Conservation (phyloP, 2,888 invertebrate species). For the Dysmachus trigonus region DNA sequence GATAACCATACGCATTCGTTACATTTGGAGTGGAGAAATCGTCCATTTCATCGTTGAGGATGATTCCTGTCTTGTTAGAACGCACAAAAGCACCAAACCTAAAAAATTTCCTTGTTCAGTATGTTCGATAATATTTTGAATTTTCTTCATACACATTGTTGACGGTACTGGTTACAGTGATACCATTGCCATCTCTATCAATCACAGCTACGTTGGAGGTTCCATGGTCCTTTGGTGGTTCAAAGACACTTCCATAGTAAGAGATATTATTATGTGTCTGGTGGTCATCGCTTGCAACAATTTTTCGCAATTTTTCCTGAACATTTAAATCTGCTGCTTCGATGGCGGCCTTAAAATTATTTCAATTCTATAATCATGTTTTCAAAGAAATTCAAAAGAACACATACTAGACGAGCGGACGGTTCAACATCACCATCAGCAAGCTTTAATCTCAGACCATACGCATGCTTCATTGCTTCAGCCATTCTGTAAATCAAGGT, state of each 20-base stretch:
- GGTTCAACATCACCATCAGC: slow-evolving; percentile 68
- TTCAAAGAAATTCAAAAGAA: not conserved
- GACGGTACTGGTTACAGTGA: slow-evolving; percentile 90
- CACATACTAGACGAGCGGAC: slow-evolving; percentile 54
- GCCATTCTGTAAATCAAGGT: slow-evolving; percentile 73
- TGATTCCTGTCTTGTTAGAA: slow-evolving; percentile 82
- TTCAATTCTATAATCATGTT: not conserved
- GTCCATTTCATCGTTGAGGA: slow-evolving; percentile 96
- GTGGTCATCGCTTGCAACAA: slow-evolving; percentile 62
- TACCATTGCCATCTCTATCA: slow-evolving; percentile 87
- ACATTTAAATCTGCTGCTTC: no score
- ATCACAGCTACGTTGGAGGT: slow-evolving; percentile 89
- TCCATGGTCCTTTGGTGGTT: slow-evolving; percentile 78
- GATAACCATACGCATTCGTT: slow-evolving; percentile 78
- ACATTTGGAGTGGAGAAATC: slow-evolving; percentile 88
- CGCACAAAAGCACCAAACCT: slow-evolving; percentile 82
- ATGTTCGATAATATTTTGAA: no score
- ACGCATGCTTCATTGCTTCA: slow-evolving; percentile 92
- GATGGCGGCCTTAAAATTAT: not conserved
- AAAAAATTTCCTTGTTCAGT: not conserved
- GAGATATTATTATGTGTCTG: slow-evolving; percentile 72
- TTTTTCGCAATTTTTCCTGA: not conserved
- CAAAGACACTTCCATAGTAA: slow-evolving; percentile 74
- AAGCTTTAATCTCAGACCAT: slow-evolving; percentile 82
- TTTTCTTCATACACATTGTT: slow-evolving; percentile 72